These are phyloP conservation scores for Atherinosoma microstoma DNA, from an alignment of 2,797 vertebrate genomes.

Conservation along the genomic window DNA sequence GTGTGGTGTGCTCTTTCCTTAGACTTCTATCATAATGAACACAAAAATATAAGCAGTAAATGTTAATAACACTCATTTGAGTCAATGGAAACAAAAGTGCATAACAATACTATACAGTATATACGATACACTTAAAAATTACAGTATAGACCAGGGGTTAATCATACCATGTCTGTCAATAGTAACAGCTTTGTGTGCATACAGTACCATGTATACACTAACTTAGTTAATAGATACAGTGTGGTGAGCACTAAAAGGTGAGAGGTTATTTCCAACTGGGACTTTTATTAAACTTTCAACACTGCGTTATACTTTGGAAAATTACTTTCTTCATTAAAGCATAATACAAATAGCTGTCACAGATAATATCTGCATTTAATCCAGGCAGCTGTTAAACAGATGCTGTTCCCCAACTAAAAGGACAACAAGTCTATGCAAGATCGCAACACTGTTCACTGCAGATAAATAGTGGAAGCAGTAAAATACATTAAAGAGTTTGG, in stretches of 20 bases:
- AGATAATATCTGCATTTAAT: constrained; percentile 54
- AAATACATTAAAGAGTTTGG: constrained; percentile 36
- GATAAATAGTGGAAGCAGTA: constrained; percentile 59
- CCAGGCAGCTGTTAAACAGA: constrained; percentile 54
- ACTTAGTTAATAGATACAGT: constrained; percentile 49
- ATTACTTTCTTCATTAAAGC: constrained; percentile 66
- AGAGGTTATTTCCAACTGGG: constrained; percentile 40
- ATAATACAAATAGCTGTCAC: constrained; percentile 53
- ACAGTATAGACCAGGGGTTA: constrained; percentile 63
- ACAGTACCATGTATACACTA: constrained; percentile 50
- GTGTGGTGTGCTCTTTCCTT: constrained; percentile 76
- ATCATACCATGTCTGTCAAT: constrained; percentile 55
- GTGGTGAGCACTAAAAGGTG: constrained; percentile 50
- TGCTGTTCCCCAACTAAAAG: constrained; percentile 48
- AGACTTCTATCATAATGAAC: constrained; percentile 62
- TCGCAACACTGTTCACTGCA: constrained; percentile 42
- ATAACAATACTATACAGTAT: constrained; percentile 72
- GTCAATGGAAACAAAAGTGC: constrained; percentile 74
- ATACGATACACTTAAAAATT: constrained; percentile 65
- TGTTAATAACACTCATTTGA: constrained; percentile 69
- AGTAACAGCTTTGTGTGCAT: constrained; percentile 49
- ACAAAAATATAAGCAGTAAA: constrained; percentile 64
- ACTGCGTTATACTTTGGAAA: constrained; percentile 66
- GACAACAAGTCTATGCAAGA: constrained; percentile 42
- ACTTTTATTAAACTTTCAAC: constrained; percentile 50